phyloP scores from a whole-genome alignment of 1,140 invertebrate species.

The Drosophila punjabiensis region DNA sequence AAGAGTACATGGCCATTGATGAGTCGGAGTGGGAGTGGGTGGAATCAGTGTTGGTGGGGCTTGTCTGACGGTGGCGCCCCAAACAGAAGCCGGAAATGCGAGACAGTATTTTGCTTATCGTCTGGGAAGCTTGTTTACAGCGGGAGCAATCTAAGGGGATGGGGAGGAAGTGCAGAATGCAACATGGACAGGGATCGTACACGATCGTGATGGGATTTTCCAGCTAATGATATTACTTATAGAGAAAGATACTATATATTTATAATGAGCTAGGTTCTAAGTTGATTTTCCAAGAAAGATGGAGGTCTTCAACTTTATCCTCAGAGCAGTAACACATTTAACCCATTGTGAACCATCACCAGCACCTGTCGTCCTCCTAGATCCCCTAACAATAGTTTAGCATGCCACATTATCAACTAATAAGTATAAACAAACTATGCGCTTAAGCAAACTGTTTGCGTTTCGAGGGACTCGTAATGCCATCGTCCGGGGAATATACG shows the following conservation, averaged over 20 bases:
- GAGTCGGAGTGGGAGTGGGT: conserved; percentile 18
- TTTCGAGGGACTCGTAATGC: conserved; percentile 15
- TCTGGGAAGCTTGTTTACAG: conserved; percentile 68
- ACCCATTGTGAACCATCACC: neutral
- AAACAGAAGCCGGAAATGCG: conserved; percentile 67
- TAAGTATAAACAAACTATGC: conserved; percentile 78
- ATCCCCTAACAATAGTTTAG: conserved; percentile 3
- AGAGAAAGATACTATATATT: neutral
- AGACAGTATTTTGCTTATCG: conserved; percentile 68
- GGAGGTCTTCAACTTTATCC: neutral
- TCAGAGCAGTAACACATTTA: conserved; percentile 1
- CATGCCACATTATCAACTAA: conserved; percentile 72
- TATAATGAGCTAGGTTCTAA: neutral
- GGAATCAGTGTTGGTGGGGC: conserved; percentile 37
- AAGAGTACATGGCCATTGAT: conserved; percentile 49
- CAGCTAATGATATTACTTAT: neutral
- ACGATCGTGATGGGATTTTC: conserved; percentile 9
- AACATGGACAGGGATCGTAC: conserved; percentile 2
- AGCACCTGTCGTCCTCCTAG: conserved; percentile 16
- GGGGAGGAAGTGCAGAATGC: conserved; percentile 42
- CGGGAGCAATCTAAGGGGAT: conserved; percentile 14
- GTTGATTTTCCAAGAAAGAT: neutral
- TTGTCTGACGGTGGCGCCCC: conserved; percentile 59
- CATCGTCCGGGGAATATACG: conserved; percentile 38
- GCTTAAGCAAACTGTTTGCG: conserved; percentile 71